Evolutionary conservation across 2,113 vertebrate genomes (phyloP).

Genomic region (Pterocles orientalis): DNA sequence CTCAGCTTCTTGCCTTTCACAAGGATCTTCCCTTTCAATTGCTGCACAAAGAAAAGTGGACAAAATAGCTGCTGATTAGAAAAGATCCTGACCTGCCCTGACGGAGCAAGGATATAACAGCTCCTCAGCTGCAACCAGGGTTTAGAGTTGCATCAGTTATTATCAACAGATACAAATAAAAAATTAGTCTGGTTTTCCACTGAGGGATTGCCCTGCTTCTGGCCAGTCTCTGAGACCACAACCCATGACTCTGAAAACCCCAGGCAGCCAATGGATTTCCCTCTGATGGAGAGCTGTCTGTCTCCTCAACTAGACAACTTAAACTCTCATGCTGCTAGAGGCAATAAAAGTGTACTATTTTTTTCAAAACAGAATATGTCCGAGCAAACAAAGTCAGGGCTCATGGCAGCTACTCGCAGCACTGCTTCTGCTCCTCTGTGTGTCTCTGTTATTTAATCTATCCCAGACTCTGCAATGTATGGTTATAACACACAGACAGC

Average conservation of each 20-base stretch:
- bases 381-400: not conserved
- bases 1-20: conserved; percentile 93
- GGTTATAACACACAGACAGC: not conserved
- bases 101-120: not conserved
- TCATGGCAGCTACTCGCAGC: not conserved
- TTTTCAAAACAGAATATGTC: not conserved
- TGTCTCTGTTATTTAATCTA: not conserved
- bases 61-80: not conserved
- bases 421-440: not conserved
- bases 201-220: not conserved
- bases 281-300: not conserved
- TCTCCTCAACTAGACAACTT: not conserved
- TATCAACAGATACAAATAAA: not conserved
- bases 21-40: conserved; percentile 89
- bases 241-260: not conserved
- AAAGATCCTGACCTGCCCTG: not conserved
- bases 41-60: conserved; percentile 68
- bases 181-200: not conserved
- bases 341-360: not conserved
- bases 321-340: not conserved
- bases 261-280: not conserved
- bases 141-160: not conserved
- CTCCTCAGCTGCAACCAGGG: not conserved
- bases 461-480: not conserved
- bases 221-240: not conserved